These are phyloP conservation scores for Trichomycterus rosablanca DNA, from an alignment of 2,113 vertebrate species.

Conservation along the genomic window DNA sequence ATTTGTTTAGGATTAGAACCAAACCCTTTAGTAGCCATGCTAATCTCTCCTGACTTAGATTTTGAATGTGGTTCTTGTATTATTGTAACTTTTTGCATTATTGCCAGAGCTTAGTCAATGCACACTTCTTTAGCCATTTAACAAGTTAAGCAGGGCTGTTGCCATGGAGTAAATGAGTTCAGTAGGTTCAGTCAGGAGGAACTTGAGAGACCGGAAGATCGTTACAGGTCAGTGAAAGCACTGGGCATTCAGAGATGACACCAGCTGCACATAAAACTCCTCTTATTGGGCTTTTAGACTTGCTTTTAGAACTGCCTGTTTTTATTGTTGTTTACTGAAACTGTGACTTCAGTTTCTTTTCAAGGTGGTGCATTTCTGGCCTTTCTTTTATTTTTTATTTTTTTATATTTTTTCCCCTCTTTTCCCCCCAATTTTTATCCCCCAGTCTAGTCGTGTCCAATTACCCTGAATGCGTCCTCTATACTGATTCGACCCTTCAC, in stretches of 20 bases:
- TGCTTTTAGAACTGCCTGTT: conserved; percentile 31
- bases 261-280: conserved; percentile 34
- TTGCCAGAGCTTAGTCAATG: background rate
- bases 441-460: no score
- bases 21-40: no score
- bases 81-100: background rate
- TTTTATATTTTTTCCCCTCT: no score
- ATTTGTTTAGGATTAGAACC: no score
- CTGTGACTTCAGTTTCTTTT: background rate
- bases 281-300: conserved; percentile 39
- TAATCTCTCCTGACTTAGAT: no score
- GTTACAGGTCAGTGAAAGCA: background rate
- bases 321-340: no score
- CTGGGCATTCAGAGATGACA: conserved; percentile 24
- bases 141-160: background rate
- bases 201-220: conserved; percentile 15
- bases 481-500: no score
- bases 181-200: conserved; percentile 1
- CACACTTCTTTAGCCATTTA: background rate
- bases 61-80: background rate
- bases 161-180: background rate
- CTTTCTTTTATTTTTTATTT: no score
- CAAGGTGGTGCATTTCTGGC: no score
- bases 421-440: no score
- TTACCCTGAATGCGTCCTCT: no score